Conservation (phyloP, 2,888 invertebrate genomes). For the Diaphora mendica region DNA sequence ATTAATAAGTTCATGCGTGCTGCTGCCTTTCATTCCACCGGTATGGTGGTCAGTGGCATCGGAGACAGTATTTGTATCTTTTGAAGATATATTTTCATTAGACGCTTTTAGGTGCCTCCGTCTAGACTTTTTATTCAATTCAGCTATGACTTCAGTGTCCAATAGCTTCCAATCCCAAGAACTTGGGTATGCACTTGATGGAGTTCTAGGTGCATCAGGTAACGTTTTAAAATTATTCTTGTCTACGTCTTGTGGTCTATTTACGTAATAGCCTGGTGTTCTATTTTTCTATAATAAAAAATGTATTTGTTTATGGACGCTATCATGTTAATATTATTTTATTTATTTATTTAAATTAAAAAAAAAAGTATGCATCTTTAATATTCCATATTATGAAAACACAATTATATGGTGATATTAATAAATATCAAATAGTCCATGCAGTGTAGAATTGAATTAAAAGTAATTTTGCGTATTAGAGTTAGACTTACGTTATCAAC, state of each 20-base stretch:
- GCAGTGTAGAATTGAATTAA: constrained; percentile 18
- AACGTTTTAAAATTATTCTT: constrained; percentile 89
- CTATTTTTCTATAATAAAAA: constrained; percentile 90
- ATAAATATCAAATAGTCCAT: constrained; percentile 16
- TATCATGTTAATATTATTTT: neutral
- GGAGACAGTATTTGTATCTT: constrained; percentile 73
- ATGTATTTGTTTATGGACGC: constrained; percentile 6
- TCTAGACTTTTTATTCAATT: constrained; percentile 75
- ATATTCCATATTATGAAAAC: neutral
- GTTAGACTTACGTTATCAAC: constrained; percentile 92
- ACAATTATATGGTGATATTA: neutral
- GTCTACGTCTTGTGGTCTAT: constrained; percentile 92
- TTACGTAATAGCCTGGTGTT: constrained; percentile 92
- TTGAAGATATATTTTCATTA: constrained; percentile 80
- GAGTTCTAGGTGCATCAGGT: constrained; percentile 93
- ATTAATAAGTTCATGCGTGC: constrained; percentile 79
- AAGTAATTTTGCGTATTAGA: neutral
- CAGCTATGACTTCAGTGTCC: constrained; percentile 80
- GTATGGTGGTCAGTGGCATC: constrained; percentile 69
- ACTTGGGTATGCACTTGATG: constrained; percentile 89
- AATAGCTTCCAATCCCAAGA: constrained; percentile 91
- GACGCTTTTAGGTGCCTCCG: constrained; percentile 76
- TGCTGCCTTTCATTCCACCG: constrained; percentile 77
- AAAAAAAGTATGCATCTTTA: neutral
- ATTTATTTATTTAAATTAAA: too few relatives aligned